Evolutionary conservation across 2,888 invertebrate species (phyloP).

Genomic region (Taphrorychus bicolor): DNA sequence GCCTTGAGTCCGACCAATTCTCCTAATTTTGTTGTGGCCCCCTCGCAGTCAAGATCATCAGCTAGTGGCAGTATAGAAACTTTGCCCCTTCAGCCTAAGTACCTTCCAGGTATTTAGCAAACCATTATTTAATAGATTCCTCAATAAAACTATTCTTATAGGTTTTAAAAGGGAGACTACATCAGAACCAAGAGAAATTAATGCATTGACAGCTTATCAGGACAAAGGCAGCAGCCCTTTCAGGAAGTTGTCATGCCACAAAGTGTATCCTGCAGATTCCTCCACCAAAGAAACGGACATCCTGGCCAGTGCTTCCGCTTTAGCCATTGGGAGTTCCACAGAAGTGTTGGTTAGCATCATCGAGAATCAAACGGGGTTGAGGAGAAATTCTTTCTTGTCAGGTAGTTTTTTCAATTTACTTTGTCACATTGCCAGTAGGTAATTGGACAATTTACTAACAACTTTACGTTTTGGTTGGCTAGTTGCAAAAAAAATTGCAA

Average conservation of each 20-base stretch:
- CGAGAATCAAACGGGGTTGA: slow-evolving; percentile 51
- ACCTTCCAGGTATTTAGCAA: slow-evolving; percentile 62
- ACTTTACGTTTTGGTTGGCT: too few relatives aligned
- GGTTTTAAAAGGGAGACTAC: slow-evolving; percentile 64
- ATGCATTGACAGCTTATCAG: slow-evolving; percentile 52
- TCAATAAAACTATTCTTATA: neutral
- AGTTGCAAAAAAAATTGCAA: too few relatives aligned
- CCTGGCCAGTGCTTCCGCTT: slow-evolving; percentile 38
- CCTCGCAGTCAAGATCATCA: slow-evolving; percentile 67
- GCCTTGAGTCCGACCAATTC: slow-evolving; percentile 19
- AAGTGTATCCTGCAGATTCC: slow-evolving; percentile 31
- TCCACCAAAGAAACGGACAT: slow-evolving; percentile 5
- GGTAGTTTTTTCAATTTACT: slow-evolving; percentile 9
- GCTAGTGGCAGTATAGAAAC: slow-evolving; percentile 72
- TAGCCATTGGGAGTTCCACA: slow-evolving; percentile 56
- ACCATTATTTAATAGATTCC: neutral
- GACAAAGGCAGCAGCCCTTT: slow-evolving; percentile 46
- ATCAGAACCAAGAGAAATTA: slow-evolving; percentile 56
- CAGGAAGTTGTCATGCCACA: slow-evolving; percentile 28
- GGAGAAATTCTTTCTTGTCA: slow-evolving; percentile 30
- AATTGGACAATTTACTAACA: slow-evolving; percentile 1
- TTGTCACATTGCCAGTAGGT: neutral
- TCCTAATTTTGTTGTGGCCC: slow-evolving; percentile 47
- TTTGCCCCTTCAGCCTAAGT: slow-evolving; percentile 76
- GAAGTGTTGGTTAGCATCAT: slow-evolving; percentile 57